Conservation (phyloP, 2,888 invertebrate species). For the Lucinisca nassula region DNA sequence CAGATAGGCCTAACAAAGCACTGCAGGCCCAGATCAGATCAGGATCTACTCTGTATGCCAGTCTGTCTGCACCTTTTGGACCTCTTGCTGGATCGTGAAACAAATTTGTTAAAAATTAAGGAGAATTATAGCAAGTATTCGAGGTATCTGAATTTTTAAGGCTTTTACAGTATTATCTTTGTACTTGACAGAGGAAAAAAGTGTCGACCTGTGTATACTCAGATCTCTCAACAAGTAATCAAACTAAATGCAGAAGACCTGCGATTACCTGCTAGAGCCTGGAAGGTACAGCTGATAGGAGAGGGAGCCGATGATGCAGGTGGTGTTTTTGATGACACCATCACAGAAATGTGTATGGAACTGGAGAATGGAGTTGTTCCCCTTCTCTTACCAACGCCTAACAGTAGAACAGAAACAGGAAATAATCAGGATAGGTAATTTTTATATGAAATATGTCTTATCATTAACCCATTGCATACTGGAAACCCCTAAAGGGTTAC, state of each 20-base stretch:
- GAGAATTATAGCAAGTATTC: no score
- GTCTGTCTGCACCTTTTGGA: no score
- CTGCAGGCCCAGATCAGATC: no score
- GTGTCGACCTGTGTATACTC: slow-evolving; percentile 90
- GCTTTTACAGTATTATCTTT: no score
- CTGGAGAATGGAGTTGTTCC: slow-evolving; percentile 90
- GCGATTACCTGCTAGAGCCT: slow-evolving; percentile 91
- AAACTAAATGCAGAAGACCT: slow-evolving; percentile 90
- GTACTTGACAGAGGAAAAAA: slow-evolving; percentile 89
- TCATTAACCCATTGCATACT: no score
- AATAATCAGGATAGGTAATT: slow-evolving; percentile 90
- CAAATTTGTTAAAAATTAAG: no score
- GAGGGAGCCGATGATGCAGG: slow-evolving; percentile 92
- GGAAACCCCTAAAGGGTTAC: no score
- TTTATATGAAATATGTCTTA: no score
- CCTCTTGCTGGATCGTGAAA: no score
- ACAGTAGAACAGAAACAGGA: slow-evolving; percentile 90
- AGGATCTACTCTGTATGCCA: no score
- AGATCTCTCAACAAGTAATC: slow-evolving; percentile 91
- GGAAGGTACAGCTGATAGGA: slow-evolving; percentile 92
- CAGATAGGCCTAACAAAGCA: no score
- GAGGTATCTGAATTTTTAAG: no score
- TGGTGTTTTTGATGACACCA: slow-evolving; percentile 92
- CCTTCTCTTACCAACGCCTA: slow-evolving; percentile 91
- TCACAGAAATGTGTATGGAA: slow-evolving; percentile 91